Evolutionary conservation across 1,140 invertebrate genomes (phyloP).

Genomic region (Palaemon carinicauda): DNA sequence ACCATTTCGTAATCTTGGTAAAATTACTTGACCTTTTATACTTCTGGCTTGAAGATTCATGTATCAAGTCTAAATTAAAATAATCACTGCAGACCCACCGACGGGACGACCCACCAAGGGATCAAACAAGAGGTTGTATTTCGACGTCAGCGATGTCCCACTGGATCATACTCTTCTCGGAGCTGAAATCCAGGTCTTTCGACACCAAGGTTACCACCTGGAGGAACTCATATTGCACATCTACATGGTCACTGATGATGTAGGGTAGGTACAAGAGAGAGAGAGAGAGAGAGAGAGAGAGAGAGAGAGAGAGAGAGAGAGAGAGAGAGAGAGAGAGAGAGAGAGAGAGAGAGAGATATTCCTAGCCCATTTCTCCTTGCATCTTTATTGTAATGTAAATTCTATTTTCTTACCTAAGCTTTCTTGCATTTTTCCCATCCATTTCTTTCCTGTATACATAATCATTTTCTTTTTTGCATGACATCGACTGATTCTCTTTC

Average conservation of each 20-base stretch:
- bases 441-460: too few species aligned
- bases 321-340: slow-evolving; percentile 8
- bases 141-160: slow-evolving; percentile 86
- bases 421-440: too few species aligned
- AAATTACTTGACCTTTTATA: too few species aligned
- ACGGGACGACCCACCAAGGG: slow-evolving; percentile 73
- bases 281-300: neutral
- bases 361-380: too few species aligned
- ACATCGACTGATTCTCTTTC: too few species aligned
- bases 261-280: slow-evolving; percentile 17
- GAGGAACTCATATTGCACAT: slow-evolving; percentile 32
- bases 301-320: neutral
- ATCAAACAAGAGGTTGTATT: slow-evolving; percentile 76
- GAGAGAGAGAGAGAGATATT: neutral
- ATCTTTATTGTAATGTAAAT: too few species aligned
- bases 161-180: slow-evolving; percentile 80
- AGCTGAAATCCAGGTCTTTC: slow-evolving; percentile 85
- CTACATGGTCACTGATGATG: slow-evolving; percentile 44
- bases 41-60: too few species aligned
- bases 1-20: too few species aligned
- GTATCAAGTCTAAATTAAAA: neutral
- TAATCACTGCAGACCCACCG: slow-evolving; percentile 34
- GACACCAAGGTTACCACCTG: slow-evolving; percentile 65
- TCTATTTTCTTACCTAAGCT: too few species aligned
- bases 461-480: too few species aligned